These are phyloP conservation scores for Monochamus alternatus DNA, from an alignment of 2,888 invertebrate species.

Conservation along the genomic window DNA sequence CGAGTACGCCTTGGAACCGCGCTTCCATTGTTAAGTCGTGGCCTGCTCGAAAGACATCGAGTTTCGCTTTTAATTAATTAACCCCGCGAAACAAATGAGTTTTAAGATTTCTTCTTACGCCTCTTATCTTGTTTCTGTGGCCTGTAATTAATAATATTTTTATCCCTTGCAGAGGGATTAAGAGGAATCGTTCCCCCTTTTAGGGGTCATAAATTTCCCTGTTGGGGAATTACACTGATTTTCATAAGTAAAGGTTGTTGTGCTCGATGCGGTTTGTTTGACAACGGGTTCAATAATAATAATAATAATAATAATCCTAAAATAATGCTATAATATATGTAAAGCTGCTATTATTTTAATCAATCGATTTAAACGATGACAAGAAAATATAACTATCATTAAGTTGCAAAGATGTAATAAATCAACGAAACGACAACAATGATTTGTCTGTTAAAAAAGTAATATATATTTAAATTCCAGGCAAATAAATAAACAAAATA, in stretches of 20 bases:
- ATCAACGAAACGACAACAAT: too few relatives aligned
- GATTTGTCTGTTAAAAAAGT: too few relatives aligned
- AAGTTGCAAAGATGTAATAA: too few relatives aligned
- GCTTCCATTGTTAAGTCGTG: constrained; percentile 59
- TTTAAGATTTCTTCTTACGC: constrained; percentile 64
- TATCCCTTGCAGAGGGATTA: constrained; percentile 49
- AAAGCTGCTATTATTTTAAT: too few relatives aligned
- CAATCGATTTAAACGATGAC: too few relatives aligned
- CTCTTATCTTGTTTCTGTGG: constrained; percentile 59
- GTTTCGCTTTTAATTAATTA: constrained; percentile 69
- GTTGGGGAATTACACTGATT: background rate
- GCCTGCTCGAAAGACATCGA: constrained; percentile 55
- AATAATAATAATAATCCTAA: too few relatives aligned
- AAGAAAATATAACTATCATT: too few relatives aligned
- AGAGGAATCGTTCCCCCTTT: constrained; percentile 32
- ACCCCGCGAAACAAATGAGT: constrained; percentile 67
- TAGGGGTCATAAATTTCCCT: constrained; percentile 26
- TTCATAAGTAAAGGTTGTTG: constrained; percentile 7
- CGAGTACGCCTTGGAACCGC: constrained; percentile 51
- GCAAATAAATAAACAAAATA: too few relatives aligned
- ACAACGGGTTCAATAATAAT: background rate
- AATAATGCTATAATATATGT: too few relatives aligned
- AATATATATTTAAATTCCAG: too few relatives aligned
- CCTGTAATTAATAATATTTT: constrained; percentile 66
- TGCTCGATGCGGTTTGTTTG: background rate